A percentile compares a stretch with the other conserved stretches of the same genome.
Conservation (phyloP, 2,113 vertebrate genomes). For the Phoenicopterus ruber region DNA sequence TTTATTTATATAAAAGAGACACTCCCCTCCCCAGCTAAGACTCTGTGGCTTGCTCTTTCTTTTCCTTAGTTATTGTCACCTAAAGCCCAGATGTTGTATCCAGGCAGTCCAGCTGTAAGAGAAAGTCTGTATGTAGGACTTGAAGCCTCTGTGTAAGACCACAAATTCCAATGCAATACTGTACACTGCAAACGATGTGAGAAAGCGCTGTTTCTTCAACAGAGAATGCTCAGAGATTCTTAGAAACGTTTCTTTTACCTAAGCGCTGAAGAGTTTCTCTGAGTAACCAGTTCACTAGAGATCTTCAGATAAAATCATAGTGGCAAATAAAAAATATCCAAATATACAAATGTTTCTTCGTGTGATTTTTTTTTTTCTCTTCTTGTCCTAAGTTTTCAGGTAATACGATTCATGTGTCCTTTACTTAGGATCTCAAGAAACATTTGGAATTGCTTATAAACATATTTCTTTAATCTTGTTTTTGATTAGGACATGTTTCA, state of each 20-base stretch:
- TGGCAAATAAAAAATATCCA: background rate
- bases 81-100: background rate
- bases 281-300: background rate
- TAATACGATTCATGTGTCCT: background rate
- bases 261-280: background rate
- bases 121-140: background rate
- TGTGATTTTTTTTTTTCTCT: background rate
- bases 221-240: background rate
- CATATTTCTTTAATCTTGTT: background rate
- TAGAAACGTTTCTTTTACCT: background rate
- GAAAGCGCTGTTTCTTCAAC: background rate
- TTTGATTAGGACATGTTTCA: background rate
- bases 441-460: background rate
- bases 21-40: background rate
- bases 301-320: background rate
- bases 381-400: background rate
- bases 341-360: background rate
- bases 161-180: background rate
- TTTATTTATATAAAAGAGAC: background rate
- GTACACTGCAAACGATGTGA: background rate
- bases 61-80: background rate
- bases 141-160: background rate
- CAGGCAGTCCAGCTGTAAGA: background rate
- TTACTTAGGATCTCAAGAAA: background rate
- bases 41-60: background rate